Evolutionary conservation across 2,113 vertebrate species (phyloP), one percentile per base, ranked within the genome.

Genomic region (Mixornis gularis): DNA sequence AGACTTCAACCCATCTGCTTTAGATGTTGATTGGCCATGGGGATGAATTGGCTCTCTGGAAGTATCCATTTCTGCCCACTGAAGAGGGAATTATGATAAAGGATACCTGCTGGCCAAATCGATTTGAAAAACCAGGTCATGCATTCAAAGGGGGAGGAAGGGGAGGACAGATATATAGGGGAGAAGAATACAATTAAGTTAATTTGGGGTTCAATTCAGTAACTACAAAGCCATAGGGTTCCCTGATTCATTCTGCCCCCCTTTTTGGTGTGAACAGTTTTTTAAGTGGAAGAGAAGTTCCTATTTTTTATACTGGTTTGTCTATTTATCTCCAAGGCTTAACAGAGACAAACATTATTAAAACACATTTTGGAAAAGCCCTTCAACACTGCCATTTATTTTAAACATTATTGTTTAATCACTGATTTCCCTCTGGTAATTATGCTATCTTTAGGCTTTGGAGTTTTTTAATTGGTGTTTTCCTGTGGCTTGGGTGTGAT

Each of bases 331-430:
- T 93, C 91, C 91, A 94, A 81, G 72, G 71, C 73, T 96, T 97
- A 95, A 93, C 87, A 76, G 76, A 96, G 63, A 92, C 53, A 96
- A 96, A 93, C 17, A 87, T 79, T 83, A 95, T 86, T 97, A 96
- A 96, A 97, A 89, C 60, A 85, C 32, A 81, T 70, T 96, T 96
- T 95, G 68, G 49, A 95, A 76, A 92, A 96, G 53, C 51, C 41
- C 94, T 97, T 95, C 71, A 95, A 87, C 65, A 79, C 63, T 89
- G 64, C 22, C 36, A n/a, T 96, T 96, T 96, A 95, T 96, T 95
- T 95, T 64, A 96, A 96, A 95, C 90, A 96, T 88, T 96, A 94
- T 92, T 94, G 78, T 94, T 97, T 95, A 95, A 96, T 95, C 95
- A 96, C 88, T 27, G 19, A 69, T 93, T 94, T 96, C 90, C 77